Base-by-base conservation (phyloP, 2,888 invertebrate species). In the Drosophila melanosoma region DNA sequence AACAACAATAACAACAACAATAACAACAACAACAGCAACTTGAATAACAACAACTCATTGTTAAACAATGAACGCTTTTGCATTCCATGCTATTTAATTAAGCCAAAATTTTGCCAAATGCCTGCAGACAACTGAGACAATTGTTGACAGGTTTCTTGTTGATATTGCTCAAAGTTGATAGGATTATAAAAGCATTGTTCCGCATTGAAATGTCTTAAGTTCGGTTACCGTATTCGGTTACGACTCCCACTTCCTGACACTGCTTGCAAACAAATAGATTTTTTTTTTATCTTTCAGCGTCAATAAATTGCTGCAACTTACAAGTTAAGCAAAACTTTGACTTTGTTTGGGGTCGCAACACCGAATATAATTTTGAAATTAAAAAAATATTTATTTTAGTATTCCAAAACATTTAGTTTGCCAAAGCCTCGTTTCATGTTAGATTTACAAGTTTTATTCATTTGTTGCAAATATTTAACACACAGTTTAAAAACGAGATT, bases 51-150 rank as follows among this genome's bases (percentile, higher is more conserved):
- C 38, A 35, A 23, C 26, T 45, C 29, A 15, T 26, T 20, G 33
- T 32, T 36, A 49, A 51, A 77, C 79, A 83, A 81, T 78, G 71
- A 71, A 68, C 76, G 67, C 83, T 75, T 72, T 83, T 74, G 72
- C 72, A 83, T 83, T 83, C 83, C 83, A 81, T 88, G 83, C 73
- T 56, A 81, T 81, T 88, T 78, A 85, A 85, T 88, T 82, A 88
- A 83, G 70, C 83, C 61, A 58, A 77, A 77, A 63, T 45, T 54
- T 42, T 26, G 61, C 51, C 42, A 69, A 74, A 74, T 77, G 67
- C 26, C 29, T 57, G 56, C 53, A 74, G 49, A 59, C 68, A 64
- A 68, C 53, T 48, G 57, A 26, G 32, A n/a, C 23, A 59, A 63
- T 58, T 69, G 75, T 32, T 40, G 40, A 33, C 53, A 40, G 48